Evolutionary conservation across 2,113 vertebrate species (phyloP).

Genomic region (Struthidea cinerea): DNA sequence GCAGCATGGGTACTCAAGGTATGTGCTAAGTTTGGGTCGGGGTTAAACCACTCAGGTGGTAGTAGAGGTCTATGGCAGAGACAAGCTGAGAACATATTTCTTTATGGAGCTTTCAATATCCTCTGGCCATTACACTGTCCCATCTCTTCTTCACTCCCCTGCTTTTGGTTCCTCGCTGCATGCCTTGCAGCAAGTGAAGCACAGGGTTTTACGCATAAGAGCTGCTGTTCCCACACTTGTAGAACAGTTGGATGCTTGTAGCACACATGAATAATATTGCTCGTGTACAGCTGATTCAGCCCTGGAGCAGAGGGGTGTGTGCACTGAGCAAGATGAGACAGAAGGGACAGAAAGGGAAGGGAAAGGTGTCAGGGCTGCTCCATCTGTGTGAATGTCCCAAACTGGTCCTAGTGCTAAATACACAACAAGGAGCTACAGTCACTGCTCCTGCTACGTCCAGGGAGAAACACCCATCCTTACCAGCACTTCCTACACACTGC

Average conservation of each 20-base stretch:
- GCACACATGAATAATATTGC: background rate
- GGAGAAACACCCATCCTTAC: background rate
- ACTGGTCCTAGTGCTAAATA: background rate
- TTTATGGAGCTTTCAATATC: background rate
- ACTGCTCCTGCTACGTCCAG: background rate
- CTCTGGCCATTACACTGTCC: background rate
- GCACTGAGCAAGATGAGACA: background rate
- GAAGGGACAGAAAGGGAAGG: background rate
- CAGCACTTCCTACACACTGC: background rate
- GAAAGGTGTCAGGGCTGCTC: background rate
- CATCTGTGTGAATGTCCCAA: background rate
- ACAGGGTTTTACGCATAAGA: background rate
- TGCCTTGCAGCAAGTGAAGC: background rate
- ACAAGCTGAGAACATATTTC: background rate
- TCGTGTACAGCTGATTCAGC: background rate
- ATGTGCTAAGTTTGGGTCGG: background rate
- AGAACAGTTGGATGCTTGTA: background rate
- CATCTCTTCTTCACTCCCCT: background rate
- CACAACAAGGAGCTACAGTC: background rate
- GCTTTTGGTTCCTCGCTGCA: background rate
- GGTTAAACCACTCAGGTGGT: background rate
- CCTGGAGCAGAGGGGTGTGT: background rate
- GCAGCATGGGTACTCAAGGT: background rate
- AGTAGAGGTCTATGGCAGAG: background rate
- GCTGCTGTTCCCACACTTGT: background rate